phyloP scores from a whole-genome alignment of 2,113 vertebrate genomes.

The Corythoichthys haematopterus region DNA sequence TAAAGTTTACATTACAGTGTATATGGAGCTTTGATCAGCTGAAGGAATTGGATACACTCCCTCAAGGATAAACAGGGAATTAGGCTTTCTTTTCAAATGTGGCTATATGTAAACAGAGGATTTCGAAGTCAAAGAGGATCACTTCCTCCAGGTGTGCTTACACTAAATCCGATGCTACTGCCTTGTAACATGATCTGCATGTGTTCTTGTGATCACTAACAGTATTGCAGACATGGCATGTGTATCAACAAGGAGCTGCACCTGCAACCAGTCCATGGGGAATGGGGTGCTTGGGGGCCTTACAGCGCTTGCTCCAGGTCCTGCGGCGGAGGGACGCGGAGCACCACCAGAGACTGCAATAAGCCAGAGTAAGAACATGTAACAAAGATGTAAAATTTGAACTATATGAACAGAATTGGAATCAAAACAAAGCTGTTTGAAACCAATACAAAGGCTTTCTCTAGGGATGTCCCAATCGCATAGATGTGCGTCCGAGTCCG shows the following conservation, averaged over 20 bases:
- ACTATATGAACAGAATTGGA: not conserved
- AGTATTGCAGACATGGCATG: slow-evolving; percentile 90
- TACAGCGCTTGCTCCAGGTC: slow-evolving; percentile 88
- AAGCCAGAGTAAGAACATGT: slow-evolving; percentile 82
- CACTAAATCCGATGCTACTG: slow-evolving; percentile 19
- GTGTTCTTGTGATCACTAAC: slow-evolving; percentile 32
- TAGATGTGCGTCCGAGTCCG: no score
- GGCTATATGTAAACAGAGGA: slow-evolving; percentile 48
- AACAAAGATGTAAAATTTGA: not conserved
- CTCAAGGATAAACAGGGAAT: slow-evolving; percentile 49
- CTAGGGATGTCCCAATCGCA: no score
- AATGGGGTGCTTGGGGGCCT: slow-evolving; percentile 91
- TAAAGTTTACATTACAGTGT: no score
- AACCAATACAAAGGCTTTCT: no score
- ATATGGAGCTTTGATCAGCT: slow-evolving; percentile 43
- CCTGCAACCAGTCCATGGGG: slow-evolving; percentile 82
- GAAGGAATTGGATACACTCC: slow-evolving; percentile 42
- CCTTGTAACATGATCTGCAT: slow-evolving; percentile 19
- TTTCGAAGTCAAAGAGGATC: slow-evolving; percentile 33
- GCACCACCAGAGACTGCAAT: slow-evolving; percentile 83
- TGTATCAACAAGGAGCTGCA: slow-evolving; percentile 89
- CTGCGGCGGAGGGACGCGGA: slow-evolving; percentile 92
- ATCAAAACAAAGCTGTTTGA: not conserved
- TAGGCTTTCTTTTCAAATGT: slow-evolving; percentile 51
- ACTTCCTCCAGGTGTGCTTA: slow-evolving; percentile 33